Conservation (phyloP, 2,113 vertebrate species). For the Xiphophorus maculatus region DNA sequence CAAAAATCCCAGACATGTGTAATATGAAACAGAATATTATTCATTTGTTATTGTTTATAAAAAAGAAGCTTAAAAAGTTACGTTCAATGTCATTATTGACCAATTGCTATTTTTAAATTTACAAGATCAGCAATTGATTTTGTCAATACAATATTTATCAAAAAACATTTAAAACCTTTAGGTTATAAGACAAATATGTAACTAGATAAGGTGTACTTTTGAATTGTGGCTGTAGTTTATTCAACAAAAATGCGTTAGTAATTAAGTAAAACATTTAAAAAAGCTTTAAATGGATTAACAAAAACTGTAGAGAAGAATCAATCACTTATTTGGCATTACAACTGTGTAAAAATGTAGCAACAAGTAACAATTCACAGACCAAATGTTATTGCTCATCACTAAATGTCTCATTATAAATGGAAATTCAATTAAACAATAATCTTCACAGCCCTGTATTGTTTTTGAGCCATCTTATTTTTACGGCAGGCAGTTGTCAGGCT, state of each 20-base stretch:
- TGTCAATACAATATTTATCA: too few relatives aligned
- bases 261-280: not conserved
- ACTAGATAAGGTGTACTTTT: not conserved
- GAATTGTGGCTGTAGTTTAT: not conserved
- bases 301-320: not conserved
- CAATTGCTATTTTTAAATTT: too few relatives aligned
- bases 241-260: not conserved
- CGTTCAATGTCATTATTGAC: too few relatives aligned
- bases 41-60: too few relatives aligned
- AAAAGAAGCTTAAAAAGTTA: too few relatives aligned
- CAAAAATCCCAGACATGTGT: too few relatives aligned
- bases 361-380: not conserved
- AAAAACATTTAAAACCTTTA: too few relatives aligned
- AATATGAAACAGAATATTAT: too few relatives aligned
- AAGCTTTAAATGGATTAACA: not conserved
- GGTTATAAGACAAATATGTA: not conserved
- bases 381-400: too few relatives aligned
- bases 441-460: not conserved
- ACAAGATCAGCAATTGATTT: too few relatives aligned
- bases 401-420: not conserved
- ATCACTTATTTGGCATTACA: not conserved
- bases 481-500: not conserved
- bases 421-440: not conserved
- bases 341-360: too few relatives aligned
- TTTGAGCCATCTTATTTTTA: not conserved